Conservation (phyloP, 2,113 vertebrate species). For the Peromyscus leucopus region DNA sequence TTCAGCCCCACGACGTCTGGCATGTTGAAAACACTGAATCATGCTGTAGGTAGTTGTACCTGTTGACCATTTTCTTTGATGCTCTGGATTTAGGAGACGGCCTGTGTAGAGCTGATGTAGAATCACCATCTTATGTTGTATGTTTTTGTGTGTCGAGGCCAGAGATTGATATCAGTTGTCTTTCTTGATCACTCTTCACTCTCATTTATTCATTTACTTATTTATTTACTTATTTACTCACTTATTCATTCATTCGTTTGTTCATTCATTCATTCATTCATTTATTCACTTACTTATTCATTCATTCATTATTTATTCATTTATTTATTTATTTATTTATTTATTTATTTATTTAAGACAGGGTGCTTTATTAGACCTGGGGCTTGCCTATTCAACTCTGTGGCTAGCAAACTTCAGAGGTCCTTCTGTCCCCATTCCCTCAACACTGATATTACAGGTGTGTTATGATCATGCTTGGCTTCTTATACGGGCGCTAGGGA, state of each 20-base stretch:
- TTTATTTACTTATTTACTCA: too few species aligned
- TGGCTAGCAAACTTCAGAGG: background rate
- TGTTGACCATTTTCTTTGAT: background rate
- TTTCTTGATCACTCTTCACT: background rate
- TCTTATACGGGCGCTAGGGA: background rate
- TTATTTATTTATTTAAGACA: background rate
- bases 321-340: background rate
- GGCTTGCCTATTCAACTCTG: background rate
- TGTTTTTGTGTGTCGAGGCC: background rate
- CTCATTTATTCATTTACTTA: too few species aligned
- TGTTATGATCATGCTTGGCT: too few species aligned
- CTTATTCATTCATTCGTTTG: too few species aligned
- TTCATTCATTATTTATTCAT: too few species aligned
- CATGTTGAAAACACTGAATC: slow-evolving; percentile 1
- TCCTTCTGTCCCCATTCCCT: too few species aligned
- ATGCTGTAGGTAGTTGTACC: background rate
- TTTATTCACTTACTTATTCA: too few species aligned
- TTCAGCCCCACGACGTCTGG: background rate
- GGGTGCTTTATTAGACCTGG: background rate
- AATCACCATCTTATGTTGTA: background rate
- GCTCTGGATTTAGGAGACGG: background rate
- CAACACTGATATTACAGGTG: background rate
- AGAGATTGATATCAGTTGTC: background rate
- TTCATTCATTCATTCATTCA: too few species aligned
- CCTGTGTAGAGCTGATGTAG: too few species aligned